Base-by-base conservation (phyloP, 2,888 invertebrate species). In the Digitonthophagus gazella region DNA sequence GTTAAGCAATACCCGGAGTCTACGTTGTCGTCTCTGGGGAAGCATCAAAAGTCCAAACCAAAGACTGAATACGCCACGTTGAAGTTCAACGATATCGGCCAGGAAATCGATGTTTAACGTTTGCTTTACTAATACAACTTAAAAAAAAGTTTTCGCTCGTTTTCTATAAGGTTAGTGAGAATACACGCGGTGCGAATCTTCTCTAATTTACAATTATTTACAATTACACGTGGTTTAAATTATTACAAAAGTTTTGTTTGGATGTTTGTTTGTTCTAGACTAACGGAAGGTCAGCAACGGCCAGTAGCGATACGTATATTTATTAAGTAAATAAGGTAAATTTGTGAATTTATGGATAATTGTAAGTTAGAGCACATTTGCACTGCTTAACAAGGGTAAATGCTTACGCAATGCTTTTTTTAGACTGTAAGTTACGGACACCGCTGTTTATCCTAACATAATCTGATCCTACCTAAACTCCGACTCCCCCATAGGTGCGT, bases 271-370 rank as follows among this genome's bases (percentile, higher is more conserved):
- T 88, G 84, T 84, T 87, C 84, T 87, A 90, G 89, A 89, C 89
- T 85, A 89, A 90, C 86, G 90, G 87, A 80, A 87, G 89, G 80
- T 88, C 89, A 85, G 87, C 88, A 85, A 85, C 88, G 73, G 74
- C 78, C 74, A 78, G 76, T 90, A 93, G 93, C 88, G 91, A 93
- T 90, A 93, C 93, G 82, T 93, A 93, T 89, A 93, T 93, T 89
- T 93, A 86, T 87, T 93, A 91, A 88, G 78, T 84, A 84, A 69
- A 69, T 64, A 71, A 72, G 72, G 69, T 72, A 69, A 66, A 66
- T 54, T 61, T 18, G 18, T 18, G n/a, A 28, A 57, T 58, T 65
- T 67, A 14, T 56, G 68, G 67, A 72, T 75, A 75, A 74, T 75
- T 76, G 75, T 75, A 75, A 69, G 70, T 74, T 71, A 71, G 72